phyloP scores from a whole-genome alignment of 2,797 vertebrate genomes.

The Amazona finschi region DNA sequence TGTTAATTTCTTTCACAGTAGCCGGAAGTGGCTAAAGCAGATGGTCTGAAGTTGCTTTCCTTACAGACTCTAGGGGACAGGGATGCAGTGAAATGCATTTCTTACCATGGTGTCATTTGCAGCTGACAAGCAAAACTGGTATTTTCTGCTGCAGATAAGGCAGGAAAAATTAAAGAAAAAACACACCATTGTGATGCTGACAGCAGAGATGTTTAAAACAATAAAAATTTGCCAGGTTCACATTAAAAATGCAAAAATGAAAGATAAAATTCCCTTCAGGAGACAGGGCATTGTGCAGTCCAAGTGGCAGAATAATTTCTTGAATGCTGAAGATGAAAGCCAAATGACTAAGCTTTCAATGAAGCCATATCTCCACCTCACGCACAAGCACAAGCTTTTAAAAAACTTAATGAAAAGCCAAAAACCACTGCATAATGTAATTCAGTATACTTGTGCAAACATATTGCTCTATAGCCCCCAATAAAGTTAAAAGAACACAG shows the following conservation, averaged over 20 bases:
- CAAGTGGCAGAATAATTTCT: neutral
- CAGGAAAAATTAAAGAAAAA: neutral
- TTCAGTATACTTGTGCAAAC: neutral
- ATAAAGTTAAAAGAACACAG: neutral
- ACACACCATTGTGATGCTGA: neutral
- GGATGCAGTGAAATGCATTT: neutral
- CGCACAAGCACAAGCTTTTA: neutral
- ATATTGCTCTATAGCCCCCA: neutral
- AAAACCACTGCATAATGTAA: neutral
- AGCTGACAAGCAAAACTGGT: neutral
- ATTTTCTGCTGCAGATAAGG: neutral
- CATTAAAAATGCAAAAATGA: neutral
- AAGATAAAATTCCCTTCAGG: neutral
- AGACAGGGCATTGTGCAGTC: neutral
- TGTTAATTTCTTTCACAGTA: neutral
- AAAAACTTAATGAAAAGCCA: neutral
- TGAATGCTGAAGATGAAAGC: neutral
- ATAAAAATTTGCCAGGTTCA: neutral
- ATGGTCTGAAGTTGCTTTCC: neutral
- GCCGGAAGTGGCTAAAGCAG: neutral
- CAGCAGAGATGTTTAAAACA: neutral
- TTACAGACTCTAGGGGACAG: neutral
- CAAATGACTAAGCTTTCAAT: neutral
- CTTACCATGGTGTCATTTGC: neutral
- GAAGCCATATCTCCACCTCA: neutral